phyloP scores from a whole-genome alignment of 2,113 vertebrate genomes.

The Trinectes maculatus region DNA sequence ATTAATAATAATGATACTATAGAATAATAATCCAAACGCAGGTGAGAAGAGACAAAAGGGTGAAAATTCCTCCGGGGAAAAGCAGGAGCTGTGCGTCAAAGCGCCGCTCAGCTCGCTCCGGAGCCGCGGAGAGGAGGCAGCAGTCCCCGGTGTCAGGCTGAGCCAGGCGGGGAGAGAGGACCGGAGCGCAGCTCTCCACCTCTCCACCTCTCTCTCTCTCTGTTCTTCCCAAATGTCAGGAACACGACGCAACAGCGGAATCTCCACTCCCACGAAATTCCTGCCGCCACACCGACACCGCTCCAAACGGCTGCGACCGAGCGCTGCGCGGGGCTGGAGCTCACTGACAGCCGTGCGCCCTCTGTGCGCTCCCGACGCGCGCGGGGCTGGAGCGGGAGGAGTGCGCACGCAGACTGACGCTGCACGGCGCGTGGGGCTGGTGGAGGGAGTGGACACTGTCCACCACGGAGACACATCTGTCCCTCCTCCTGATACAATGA shows the following conservation, averaged over 20 bases:
- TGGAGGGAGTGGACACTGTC: slow-evolving; percentile 43
- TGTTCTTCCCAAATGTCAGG: slow-evolving; percentile 49
- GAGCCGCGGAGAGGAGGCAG: too few species aligned
- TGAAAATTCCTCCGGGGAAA: too few species aligned
- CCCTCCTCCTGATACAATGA: too few species aligned
- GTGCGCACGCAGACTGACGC: slow-evolving; percentile 55
- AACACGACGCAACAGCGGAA: slow-evolving; percentile 39
- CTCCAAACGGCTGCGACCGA: slow-evolving; percentile 44
- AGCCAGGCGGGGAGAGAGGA: too few species aligned
- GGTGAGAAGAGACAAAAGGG: neutral
- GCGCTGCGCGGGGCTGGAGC: slow-evolving; percentile 45
- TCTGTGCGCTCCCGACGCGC: slow-evolving; percentile 53
- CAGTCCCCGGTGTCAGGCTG: too few species aligned
- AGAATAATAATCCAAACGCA: slow-evolving; percentile 62
- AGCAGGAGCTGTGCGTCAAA: too few species aligned
- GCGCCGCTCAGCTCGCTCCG: too few species aligned
- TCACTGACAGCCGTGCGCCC: slow-evolving; percentile 65
- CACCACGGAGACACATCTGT: too few species aligned
- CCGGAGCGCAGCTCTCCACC: slow-evolving; percentile 19
- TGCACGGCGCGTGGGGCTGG: too few species aligned
- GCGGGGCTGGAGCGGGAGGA: slow-evolving; percentile 1
- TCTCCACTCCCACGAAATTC: slow-evolving; percentile 67
- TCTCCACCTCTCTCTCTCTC: slow-evolving; percentile 16
- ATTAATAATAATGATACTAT: slow-evolving; percentile 20
- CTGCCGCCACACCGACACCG: slow-evolving; percentile 28